Percentiles rank a stretch among this genome's conserved stretches.
Conservation (phyloP, 2,797 vertebrate species). For the Syncerus caffer region DNA sequence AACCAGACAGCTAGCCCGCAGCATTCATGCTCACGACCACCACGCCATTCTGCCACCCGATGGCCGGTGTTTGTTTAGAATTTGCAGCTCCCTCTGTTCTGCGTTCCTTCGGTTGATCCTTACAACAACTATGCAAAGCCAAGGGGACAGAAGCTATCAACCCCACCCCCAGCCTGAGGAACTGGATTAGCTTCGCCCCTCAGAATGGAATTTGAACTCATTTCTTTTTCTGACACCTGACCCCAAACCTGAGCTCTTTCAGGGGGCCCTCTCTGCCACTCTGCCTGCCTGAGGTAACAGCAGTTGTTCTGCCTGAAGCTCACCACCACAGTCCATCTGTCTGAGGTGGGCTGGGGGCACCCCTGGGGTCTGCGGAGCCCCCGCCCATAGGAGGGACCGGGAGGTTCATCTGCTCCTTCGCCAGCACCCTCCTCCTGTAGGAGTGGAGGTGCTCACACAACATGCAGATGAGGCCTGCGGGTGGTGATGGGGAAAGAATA, state of each 20-base stretch:
- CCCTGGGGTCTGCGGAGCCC: neutral
- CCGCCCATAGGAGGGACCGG: neutral
- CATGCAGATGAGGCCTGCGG: constrained; percentile 32
- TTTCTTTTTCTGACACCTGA: neutral
- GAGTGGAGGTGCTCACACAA: neutral
- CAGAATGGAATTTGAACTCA: neutral
- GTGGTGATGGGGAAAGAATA: constrained; percentile 30
- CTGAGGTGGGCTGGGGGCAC: neutral
- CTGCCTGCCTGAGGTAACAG: neutral
- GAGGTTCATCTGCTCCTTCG: neutral
- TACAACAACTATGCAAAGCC: neutral
- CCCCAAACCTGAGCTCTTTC: neutral
- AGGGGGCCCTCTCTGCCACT: neutral
- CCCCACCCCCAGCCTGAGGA: neutral
- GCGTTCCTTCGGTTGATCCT: neutral
- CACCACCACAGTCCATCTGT: neutral
- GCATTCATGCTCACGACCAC: neutral
- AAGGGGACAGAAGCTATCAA: neutral
- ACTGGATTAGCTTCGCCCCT: neutral
- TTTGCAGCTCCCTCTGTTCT: neutral
- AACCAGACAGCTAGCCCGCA: neutral
- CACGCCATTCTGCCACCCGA: neutral
- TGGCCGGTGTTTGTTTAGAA: neutral
- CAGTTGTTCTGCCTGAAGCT: neutral
- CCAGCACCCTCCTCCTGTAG: neutral